Evolutionary conservation across 2,113 vertebrate species (phyloP).

Genomic region (Mixornis gularis): DNA sequence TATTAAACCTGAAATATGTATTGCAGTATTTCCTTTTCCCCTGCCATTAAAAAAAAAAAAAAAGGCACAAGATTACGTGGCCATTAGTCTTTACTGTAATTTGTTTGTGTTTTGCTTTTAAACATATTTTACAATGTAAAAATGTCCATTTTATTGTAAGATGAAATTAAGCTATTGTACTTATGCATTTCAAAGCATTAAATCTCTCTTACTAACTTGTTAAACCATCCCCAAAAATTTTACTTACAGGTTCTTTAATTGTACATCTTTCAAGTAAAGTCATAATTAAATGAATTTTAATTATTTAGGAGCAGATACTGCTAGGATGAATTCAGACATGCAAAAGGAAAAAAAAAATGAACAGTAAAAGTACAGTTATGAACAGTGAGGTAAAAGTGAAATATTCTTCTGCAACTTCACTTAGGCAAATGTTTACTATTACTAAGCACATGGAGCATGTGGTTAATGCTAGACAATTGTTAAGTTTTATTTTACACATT

Average conservation of each 20-base stretch:
- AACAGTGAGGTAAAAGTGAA: background rate
- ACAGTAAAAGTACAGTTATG: background rate
- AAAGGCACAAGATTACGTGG: too few relatives aligned
- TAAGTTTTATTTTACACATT: background rate
- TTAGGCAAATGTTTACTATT: background rate
- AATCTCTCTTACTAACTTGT: background rate
- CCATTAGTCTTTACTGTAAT: background rate
- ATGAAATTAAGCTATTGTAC: background rate
- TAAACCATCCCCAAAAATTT: background rate
- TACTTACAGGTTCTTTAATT: background rate
- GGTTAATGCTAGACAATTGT: background rate
- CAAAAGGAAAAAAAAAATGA: background rate
- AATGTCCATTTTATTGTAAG: background rate
- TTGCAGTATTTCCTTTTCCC: background rate
- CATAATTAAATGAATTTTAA: background rate
- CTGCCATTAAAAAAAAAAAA: background rate
- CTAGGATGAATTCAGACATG: background rate
- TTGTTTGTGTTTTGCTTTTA: background rate
- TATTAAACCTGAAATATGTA: background rate
- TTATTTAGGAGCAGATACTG: background rate
- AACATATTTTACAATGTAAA: background rate
- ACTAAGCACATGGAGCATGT: background rate
- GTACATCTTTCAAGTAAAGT: background rate
- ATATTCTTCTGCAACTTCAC: background rate
- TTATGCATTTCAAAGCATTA: background rate